These are phyloP conservation scores for Argentina silus DNA, from an alignment of 2,797 vertebrate genomes.

Conservation along the genomic window DNA sequence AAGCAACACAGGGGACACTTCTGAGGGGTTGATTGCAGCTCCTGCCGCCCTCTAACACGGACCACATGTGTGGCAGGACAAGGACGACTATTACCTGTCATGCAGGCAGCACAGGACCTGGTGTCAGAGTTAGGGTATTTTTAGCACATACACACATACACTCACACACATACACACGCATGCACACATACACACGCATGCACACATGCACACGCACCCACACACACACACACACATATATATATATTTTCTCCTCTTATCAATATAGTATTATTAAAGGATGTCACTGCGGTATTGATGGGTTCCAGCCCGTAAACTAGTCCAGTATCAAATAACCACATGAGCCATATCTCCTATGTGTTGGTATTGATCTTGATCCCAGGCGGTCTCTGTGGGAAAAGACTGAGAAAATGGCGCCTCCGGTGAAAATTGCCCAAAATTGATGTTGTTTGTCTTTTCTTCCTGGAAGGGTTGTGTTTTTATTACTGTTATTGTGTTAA, in stretches of 20 bases:
- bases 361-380: not conserved
- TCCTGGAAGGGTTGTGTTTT: not conserved
- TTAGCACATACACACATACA: constrained; percentile 45
- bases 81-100: constrained; percentile 34
- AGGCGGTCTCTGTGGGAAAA: not conserved
- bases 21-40: not conserved
- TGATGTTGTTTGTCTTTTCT: not conserved
- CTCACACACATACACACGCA: constrained; percentile 28
- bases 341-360: not conserved
- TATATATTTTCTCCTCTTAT: too few relatives aligned
- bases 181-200: not conserved
- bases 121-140: constrained; percentile 72
- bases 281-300: constrained; percentile 34
- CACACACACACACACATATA: constrained; percentile 9
- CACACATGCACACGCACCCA: constrained; percentile 16
- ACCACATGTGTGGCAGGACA: constrained; percentile 16
- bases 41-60: constrained; percentile 11
- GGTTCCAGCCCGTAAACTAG: constrained; percentile 13
- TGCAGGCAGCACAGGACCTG: constrained; percentile 50
- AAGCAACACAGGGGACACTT: constrained; percentile 36
- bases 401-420: not conserved
- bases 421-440: too few relatives aligned
- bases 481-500: not conserved
- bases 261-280: not conserved
- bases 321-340: not conserved